Evolutionary conservation across 1,140 invertebrate species (phyloP), one percentile per base, ranked within the genome.

Genomic region (fruit fly (Drosophila melanogaster)): DNA sequence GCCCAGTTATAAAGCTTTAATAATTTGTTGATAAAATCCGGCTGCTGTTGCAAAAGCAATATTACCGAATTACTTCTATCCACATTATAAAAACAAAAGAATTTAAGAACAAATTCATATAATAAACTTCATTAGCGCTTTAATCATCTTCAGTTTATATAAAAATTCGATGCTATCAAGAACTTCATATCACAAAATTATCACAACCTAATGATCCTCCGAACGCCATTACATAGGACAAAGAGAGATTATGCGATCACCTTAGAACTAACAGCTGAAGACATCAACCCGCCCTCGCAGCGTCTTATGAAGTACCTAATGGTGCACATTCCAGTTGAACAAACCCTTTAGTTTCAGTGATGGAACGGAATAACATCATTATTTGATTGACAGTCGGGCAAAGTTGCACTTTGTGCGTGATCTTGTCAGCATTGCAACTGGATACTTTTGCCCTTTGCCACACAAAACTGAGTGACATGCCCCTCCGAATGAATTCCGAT

Each of bases 371-470:
- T 50, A 44, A 57, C 56, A 79, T 76, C 78, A 58, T 65, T 41
- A 46, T 49, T 38, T 86, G 83, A 86, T 87, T 86, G 83, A 86
- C 83, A 87, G 83, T 66, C 44, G 38, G 66, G 60, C 74, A 59
- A 58, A 87, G 74, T 81, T 85, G 78, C 75, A 87, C 75, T 72
- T 79, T 87, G 83, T 83, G 83, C 83, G 83, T 86, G 83, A 86
- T 87, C 61, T 86, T 86, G 83, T 86, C 79, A 76, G 83, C 70
- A 61, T 76, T 87, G 83, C 79, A 86, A 86, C 64, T 81, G 75
- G 83, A 86, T 86, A 87, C 83, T 50, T 64, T 75, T 50, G 50
- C 14, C 38, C 17, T 22, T 40, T 19, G 12, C 7, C 3, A 3
- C 44, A 37, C 7, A 30, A 14, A 33, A 47, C 22, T 58, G 53